These are phyloP conservation scores for Mungos mungo DNA, from an alignment of 2,113 vertebrate species.

Conservation along the genomic window DNA sequence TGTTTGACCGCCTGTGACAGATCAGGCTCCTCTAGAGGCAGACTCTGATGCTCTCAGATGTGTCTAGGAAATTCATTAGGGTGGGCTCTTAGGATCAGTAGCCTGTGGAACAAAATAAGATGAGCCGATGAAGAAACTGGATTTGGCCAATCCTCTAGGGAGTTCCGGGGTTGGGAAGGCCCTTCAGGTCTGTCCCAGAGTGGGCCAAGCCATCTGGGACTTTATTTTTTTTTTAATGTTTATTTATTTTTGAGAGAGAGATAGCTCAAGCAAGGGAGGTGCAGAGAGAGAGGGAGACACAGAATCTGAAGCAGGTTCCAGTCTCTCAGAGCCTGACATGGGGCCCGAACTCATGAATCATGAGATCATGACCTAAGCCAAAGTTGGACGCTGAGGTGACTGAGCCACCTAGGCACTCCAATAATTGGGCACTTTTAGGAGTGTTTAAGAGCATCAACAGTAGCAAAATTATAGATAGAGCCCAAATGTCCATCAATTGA, in stretches of 20 bases:
- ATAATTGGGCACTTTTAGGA: background rate
- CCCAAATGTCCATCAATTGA: too few relatives aligned
- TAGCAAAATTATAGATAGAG: too few relatives aligned
- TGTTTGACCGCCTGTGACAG: background rate
- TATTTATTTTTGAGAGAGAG: too few relatives aligned
- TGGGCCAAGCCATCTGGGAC: too few relatives aligned
- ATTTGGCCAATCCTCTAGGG: background rate
- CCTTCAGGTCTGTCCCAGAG: background rate
- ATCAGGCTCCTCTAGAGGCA: background rate
- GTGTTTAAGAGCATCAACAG: background rate
- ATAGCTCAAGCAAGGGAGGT: too few relatives aligned
- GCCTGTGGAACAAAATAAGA: background rate
- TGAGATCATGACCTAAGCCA: too few relatives aligned
- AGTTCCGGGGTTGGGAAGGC: background rate
- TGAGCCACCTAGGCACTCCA: too few relatives aligned
- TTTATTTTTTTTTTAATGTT: background rate
- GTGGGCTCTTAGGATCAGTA: background rate
- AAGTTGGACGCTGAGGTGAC: too few relatives aligned
- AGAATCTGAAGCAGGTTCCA: too few relatives aligned
- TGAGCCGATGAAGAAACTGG: background rate
- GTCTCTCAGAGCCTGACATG: too few relatives aligned
- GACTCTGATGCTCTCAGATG: background rate
- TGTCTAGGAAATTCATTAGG: background rate
- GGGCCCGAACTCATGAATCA: too few relatives aligned
- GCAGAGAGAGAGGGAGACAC: too few relatives aligned